Base-by-base conservation (phyloP, 1,140 invertebrate genomes). In the Gonioctena quinquepunctata region DNA sequence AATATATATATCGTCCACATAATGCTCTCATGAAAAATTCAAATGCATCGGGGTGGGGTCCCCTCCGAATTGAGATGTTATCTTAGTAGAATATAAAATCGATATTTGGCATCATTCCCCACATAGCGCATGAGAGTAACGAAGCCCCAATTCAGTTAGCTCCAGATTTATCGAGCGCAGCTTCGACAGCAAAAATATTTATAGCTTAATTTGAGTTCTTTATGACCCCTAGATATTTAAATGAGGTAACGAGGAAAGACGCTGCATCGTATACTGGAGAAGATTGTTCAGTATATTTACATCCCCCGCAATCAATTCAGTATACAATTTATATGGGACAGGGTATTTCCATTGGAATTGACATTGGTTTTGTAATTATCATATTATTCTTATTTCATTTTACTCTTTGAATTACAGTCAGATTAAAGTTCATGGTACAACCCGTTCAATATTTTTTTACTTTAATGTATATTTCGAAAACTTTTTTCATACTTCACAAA, bases 141-240 rank as follows among this genome's bases (percentile, higher is more conserved):
- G 27, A 63, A 66, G 56, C 48, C 60, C 19, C 65, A 72, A 75
- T 71, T 75, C 64, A 72, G 70, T 75, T 75, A 75, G 64, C 73
- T 72, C 18, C 64, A 69, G 67, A 75, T 75, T 75, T 75, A 75
- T 75, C 62, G 70, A 69, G 67, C 67, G 19, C 60, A 72, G 63
- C 71, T 75, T 75, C 73, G 73, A 75, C 73, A 71, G 70, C 25
- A 49, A 72, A 65, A 75, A 75, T 75, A 75, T 75, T 75, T 75
- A 75, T 75, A 63, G 68, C 67, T 75, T 72, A 75, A 75, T 75
- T 75, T 68, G 66, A 67, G 66, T 75, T 72, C 73, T 75, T 75
- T 75, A 75, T 75, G 72, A 72, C 73, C 54, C 54, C 19, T n/a
- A 71, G 73, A 71, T 75, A 75, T 75, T 75, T 70, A 75, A 75